A percentile compares a stretch with the other conserved stretches of the same genome.
Evolutionary conservation across 2,797 vertebrate genomes (phyloP).

Genomic region (Sparidentex hasta): DNA sequence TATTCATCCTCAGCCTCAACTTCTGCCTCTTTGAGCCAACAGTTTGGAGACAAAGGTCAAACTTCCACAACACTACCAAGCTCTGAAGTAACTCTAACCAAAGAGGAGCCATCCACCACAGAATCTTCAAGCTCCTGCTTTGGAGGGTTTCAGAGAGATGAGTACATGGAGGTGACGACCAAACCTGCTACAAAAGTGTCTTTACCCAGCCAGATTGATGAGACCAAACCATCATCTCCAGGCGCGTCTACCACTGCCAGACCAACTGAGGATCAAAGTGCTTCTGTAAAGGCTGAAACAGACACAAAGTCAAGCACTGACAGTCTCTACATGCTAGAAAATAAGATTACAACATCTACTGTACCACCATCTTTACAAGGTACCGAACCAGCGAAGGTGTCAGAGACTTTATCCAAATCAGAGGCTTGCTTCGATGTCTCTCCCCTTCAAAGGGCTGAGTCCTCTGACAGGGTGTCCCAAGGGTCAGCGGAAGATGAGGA

Average conservation of each 20-base stretch:
- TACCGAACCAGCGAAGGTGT: slow-evolving; percentile 44
- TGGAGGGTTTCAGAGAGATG: slow-evolving; percentile 86
- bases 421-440: slow-evolving; percentile 85
- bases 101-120: slow-evolving; percentile 81
- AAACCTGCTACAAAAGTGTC: slow-evolving; percentile 84
- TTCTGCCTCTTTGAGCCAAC: slow-evolving; percentile 78
- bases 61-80: slow-evolving; percentile 60
- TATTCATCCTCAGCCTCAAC: slow-evolving; percentile 82
- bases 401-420: slow-evolving; percentile 67
- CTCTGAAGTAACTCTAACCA: slow-evolving; percentile 73
- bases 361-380: slow-evolving; percentile 54
- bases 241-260: slow-evolving; percentile 70
- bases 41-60: slow-evolving; percentile 69
- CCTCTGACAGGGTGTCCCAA: slow-evolving; percentile 68
- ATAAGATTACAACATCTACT: slow-evolving; percentile 26
- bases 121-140: slow-evolving; percentile 79
- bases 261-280: slow-evolving; percentile 75
- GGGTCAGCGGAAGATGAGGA: slow-evolving; percentile 79
- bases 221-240: slow-evolving; percentile 78
- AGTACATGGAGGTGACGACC: slow-evolving; percentile 92
- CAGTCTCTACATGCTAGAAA: slow-evolving; percentile 68
- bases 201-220: slow-evolving; percentile 80
- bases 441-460: slow-evolving; percentile 83
- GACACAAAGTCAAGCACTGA: slow-evolving; percentile 82
- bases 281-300: slow-evolving; percentile 74